These are phyloP conservation scores for Pagrus major DNA, from an alignment of 2,113 vertebrate species.

Conservation along the genomic window DNA sequence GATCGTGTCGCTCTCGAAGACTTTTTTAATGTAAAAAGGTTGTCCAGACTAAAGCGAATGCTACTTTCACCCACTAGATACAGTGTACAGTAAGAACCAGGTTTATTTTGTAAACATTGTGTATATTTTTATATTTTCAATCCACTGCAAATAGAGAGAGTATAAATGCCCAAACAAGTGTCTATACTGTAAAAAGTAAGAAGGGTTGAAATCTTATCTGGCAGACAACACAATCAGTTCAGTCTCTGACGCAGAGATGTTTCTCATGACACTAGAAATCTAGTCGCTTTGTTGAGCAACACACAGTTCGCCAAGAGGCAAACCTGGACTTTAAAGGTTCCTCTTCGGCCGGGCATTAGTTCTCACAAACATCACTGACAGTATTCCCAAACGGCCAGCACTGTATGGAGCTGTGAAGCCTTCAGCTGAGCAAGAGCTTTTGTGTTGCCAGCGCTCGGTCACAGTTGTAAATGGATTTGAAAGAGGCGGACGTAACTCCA, in stretches of 20 bases:
- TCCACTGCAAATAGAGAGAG: conserved; percentile 24
- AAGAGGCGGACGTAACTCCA: conserved; percentile 20
- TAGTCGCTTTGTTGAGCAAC: background rate
- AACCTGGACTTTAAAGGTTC: conserved; percentile 6
- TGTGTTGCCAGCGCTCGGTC: conserved; percentile 2
- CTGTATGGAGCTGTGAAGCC: background rate
- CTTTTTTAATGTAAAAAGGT: conserved; percentile 8
- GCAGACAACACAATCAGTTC: conserved; percentile 1
- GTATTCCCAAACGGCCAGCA: conserved; percentile 15
- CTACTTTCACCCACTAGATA: conserved; percentile 23
- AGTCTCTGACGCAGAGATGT: background rate
- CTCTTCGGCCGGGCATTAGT: conserved; percentile 30
- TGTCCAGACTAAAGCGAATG: background rate
- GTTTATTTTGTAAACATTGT: conserved; percentile 77
- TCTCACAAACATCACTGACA: conserved; percentile 1
- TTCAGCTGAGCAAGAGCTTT: background rate
- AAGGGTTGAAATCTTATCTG: background rate
- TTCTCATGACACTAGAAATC: conserved; percentile 7
- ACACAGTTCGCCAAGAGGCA: conserved; percentile 7
- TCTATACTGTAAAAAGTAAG: conserved; percentile 6
- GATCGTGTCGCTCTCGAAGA: background rate
- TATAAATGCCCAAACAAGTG: conserved; percentile 18
- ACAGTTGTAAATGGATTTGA: background rate
- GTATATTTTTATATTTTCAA: conserved; percentile 82
- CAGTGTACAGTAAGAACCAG: conserved; percentile 66